Evolutionary conservation across 2,113 vertebrate genomes (phyloP), one percentile per base, ranked within the genome.

Genomic region (Grallaria varia): DNA sequence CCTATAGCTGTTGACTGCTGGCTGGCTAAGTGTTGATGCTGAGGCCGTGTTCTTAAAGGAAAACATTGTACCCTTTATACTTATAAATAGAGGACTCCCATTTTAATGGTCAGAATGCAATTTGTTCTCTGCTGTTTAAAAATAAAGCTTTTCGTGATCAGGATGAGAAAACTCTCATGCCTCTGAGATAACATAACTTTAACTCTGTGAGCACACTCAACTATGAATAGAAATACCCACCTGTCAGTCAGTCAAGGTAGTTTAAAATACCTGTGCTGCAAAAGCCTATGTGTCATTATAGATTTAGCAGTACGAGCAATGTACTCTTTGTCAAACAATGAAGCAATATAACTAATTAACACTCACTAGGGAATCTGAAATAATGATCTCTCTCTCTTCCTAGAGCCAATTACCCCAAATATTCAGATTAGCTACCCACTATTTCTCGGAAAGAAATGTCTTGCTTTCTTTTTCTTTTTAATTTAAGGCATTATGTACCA

Each of bases 281-380:
- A 98, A 98, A 98, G 96, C 96, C 94, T 90, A 16, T 80, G 90
- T 98, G 98, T 97, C 98, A 97, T 98, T 97, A 97, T 58, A 97
- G 98, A 98, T 98, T 98, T 98, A 98, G 92, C 97, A 93, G 93
- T 96, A 98, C 92, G 81, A 98, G 97, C 96, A 95, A 91, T 33
- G 78, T 96, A 97, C 97, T 96, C 96, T 98, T 98, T 98, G 98
- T 98, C 98, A 98, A 97, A 98, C 97, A 97, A 98, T 97, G 98
- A 98, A 97, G 98, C 95, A 98, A 98, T 98, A 98, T 97, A 97
- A 97, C 96, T 98, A 98, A 98, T 98, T 98, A 98, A 98, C 94
- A 91, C 98, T 98, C 98, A 94, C 98, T 96, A 67, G 98, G 98
- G 98, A 98, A 97, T 91, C 96, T 95, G 97, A 97, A 98, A 98